Evolutionary conservation across 2,888 invertebrate genomes (phyloP).

Genomic region (Pandemis heparana): DNA sequence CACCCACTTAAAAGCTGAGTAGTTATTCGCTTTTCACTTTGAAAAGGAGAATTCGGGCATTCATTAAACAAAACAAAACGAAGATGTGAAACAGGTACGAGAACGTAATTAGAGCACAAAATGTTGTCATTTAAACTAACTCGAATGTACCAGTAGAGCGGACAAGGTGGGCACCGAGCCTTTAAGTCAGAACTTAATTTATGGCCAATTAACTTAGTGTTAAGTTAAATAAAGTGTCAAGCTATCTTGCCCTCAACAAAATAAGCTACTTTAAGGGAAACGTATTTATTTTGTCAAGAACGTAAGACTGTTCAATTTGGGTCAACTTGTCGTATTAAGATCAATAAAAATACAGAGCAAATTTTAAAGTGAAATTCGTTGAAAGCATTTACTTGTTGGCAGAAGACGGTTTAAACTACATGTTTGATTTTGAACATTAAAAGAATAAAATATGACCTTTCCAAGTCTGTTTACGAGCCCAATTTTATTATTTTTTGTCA

Average conservation of each 20-base stretch:
- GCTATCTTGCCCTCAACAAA: constrained; percentile 60
- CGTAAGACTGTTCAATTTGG: not conserved
- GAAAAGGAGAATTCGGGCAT: constrained; percentile 26
- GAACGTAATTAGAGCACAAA: constrained; percentile 71
- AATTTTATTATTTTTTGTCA: too few relatives aligned
- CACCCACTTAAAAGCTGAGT: not conserved
- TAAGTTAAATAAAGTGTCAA: constrained; percentile 79
- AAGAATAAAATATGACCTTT: not conserved
- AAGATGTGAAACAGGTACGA: constrained; percentile 46
- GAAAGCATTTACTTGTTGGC: constrained; percentile 14
- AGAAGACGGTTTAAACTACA: not conserved
- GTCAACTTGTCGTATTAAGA: constrained; percentile 11
- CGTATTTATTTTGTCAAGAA: constrained; percentile 1
- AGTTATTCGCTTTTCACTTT: not conserved
- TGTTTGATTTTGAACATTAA: not conserved
- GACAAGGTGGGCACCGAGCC: constrained; percentile 69
- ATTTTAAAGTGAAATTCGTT: constrained; percentile 9
- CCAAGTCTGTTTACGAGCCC: not conserved
- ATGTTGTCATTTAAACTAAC: constrained; percentile 75
- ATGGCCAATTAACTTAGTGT: constrained; percentile 82
- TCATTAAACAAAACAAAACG: constrained; percentile 43
- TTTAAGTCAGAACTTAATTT: constrained; percentile 81
- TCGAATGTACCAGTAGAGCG: constrained; percentile 54
- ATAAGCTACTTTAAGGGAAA: constrained; percentile 52
- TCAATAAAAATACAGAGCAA: constrained; percentile 21